Evolutionary conservation across 53 echinoderm and acorn worm genomes (phyloP).

Genomic region (Pentamera pediparva): DNA sequence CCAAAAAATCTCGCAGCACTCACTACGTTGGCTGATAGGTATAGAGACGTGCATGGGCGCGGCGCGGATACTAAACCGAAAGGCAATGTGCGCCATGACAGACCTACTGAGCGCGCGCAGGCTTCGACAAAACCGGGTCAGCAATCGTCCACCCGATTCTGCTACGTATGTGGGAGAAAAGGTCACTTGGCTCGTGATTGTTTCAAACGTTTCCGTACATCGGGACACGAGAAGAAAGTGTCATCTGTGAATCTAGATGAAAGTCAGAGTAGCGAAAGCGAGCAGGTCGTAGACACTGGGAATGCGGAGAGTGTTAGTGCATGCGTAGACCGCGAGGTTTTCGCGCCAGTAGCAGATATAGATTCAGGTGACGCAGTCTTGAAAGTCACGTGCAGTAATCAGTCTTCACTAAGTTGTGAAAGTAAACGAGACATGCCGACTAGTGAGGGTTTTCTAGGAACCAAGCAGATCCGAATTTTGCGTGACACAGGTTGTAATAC

Average conservation of each 20-base stretch:
- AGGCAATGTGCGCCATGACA: too few species aligned
- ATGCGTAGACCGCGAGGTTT: background rate
- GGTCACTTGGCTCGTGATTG: constrained; percentile 20
- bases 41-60: background rate
- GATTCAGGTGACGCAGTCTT: background rate
- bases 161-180: background rate
- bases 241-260: background rate
- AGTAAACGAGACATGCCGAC: constrained; percentile 27
- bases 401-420: constrained; percentile 20
- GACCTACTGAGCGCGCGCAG: background rate
- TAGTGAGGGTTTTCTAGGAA: background rate
- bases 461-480: constrained; percentile 7
- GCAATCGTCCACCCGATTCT: too few species aligned
- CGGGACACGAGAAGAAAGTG: background rate
- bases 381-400: constrained; percentile 20
- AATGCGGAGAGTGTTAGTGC: background rate
- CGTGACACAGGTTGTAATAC: constrained; percentile 37
- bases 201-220: background rate
- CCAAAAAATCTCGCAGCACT: background rate
- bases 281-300: background rate
- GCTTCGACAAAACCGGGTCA: background rate
- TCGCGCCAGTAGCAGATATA: too few species aligned
- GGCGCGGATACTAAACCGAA: background rate
- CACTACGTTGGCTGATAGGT: constrained; percentile 17
- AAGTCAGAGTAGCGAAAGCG: background rate